These are phyloP conservation scores for Gyrodactylus salaris DNA, from an alignment of 1,140 invertebrate species.

Conservation along the genomic window DNA sequence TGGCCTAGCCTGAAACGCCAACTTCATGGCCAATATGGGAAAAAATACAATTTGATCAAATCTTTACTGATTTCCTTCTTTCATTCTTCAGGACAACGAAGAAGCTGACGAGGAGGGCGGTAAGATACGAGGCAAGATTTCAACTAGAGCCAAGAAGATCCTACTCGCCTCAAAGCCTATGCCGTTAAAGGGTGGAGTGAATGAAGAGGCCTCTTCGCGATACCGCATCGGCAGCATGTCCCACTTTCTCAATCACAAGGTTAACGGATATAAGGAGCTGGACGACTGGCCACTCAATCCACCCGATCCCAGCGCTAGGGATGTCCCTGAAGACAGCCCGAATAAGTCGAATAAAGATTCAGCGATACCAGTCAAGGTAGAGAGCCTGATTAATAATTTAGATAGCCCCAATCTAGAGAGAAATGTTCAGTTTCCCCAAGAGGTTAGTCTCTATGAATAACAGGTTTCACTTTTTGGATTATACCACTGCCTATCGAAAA, in stretches of 20 bases:
- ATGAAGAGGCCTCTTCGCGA: constrained; percentile 25
- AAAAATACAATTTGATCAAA: too few species aligned
- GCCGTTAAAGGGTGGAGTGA: constrained; percentile 36
- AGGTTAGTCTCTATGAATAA: too few species aligned
- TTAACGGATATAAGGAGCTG: constrained; percentile 50
- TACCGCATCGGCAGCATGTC: constrained; percentile 75
- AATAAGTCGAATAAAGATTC: too few species aligned
- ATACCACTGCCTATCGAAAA: too few species aligned
- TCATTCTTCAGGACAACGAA: background rate
- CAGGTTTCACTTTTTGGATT: too few species aligned
- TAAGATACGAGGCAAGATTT: constrained; percentile 19
- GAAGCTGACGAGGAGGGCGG: constrained; percentile 5
- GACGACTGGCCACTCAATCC: constrained; percentile 43
- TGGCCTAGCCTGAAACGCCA: too few species aligned
- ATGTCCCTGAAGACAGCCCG: background rate
- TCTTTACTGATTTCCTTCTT: background rate
- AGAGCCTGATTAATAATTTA: too few species aligned
- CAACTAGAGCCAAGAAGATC: constrained; percentile 39
- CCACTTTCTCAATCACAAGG: constrained; percentile 52
- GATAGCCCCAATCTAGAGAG: too few species aligned
- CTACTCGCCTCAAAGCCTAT: constrained; percentile 68
- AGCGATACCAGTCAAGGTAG: too few species aligned
- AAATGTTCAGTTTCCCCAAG: too few species aligned
- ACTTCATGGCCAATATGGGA: too few species aligned
- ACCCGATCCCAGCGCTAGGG: constrained; percentile 26